Conservation (phyloP, 92 coral and sea anemone genomes). For the Siderastrea siderea region DNA sequence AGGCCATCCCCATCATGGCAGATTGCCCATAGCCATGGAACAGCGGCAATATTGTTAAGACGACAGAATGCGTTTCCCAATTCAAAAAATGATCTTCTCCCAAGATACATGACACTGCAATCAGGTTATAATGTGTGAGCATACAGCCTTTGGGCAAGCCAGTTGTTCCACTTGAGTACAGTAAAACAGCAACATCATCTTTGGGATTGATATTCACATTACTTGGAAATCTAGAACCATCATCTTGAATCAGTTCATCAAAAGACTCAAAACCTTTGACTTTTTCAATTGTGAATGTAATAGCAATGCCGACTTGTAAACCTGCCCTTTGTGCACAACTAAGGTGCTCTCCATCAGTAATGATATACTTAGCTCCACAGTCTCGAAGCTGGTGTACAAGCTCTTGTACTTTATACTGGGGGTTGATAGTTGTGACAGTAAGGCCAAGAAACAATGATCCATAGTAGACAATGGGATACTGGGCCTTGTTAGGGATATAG, state of each 20-base stretch:
- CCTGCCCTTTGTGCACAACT: slow-evolving; percentile 44
- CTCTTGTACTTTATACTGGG: slow-evolving; percentile 71
- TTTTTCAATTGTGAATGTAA: slow-evolving; percentile 77
- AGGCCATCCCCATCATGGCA: not conserved
- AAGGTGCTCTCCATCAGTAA: slow-evolving; percentile 79
- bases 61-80: not conserved
- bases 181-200: slow-evolving; percentile 78
- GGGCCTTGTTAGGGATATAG: slow-evolving; percentile 21
- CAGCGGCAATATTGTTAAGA: not conserved
- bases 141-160: slow-evolving; percentile 91
- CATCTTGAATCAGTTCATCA: slow-evolving; percentile 77
- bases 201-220: slow-evolving; percentile 75
- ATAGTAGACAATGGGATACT: slow-evolving; percentile 75
- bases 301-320: slow-evolving; percentile 59
- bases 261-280: slow-evolving; percentile 73
- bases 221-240: slow-evolving; percentile 78
- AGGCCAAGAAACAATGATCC: slow-evolving; percentile 83
- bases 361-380: slow-evolving; percentile 74
- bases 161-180: slow-evolving; percentile 95
- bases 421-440: slow-evolving; percentile 73
- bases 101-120: slow-evolving; percentile 28
- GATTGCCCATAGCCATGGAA: not conserved
- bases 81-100: not conserved
- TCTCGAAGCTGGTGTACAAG: slow-evolving; percentile 72
- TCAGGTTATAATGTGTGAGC: slow-evolving; percentile 84